Conservation (phyloP, 92 coral and sea anemone genomes). For the Umimayanthus chanpuru region DNA sequence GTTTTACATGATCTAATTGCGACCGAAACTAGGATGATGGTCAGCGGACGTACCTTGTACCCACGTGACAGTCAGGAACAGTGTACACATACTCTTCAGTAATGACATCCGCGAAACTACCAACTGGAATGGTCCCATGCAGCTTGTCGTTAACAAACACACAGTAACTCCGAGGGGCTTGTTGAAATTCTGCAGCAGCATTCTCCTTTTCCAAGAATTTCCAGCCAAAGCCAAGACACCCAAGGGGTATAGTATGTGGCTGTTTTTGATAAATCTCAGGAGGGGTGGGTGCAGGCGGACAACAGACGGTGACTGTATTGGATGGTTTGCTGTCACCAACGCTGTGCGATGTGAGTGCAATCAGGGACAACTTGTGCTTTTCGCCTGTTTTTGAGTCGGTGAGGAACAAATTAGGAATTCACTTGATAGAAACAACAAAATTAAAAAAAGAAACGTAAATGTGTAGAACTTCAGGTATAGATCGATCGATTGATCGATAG, state of each 20-base stretch:
- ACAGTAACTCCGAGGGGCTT: constrained; percentile 60
- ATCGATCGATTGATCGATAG: too few relatives aligned
- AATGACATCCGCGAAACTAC: constrained; percentile 61
- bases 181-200: constrained; percentile 6
- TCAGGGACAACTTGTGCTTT: constrained; percentile 44
- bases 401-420: neutral
- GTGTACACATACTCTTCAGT: constrained; percentile 59
- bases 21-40: too few relatives aligned
- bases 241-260: constrained; percentile 46
- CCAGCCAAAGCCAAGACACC: constrained; percentile 63
- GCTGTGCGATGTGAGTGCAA: constrained; percentile 77
- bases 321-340: constrained; percentile 85
- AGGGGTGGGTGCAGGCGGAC: constrained; percentile 77
- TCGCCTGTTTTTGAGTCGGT: constrained; percentile 38
- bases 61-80: constrained; percentile 58
- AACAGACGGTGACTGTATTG: constrained; percentile 51
- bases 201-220: constrained; percentile 25
- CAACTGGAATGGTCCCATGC: constrained; percentile 71
- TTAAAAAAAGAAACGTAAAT: too few relatives aligned
- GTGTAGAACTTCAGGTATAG: too few relatives aligned
- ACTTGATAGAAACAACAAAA: neutral
- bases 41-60: constrained; percentile 25
- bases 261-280: constrained; percentile 62
- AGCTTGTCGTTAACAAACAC: constrained; percentile 72
- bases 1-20: too few relatives aligned